Conservation (phyloP, 2,797 vertebrate species). For the Numenius phaeopus region DNA sequence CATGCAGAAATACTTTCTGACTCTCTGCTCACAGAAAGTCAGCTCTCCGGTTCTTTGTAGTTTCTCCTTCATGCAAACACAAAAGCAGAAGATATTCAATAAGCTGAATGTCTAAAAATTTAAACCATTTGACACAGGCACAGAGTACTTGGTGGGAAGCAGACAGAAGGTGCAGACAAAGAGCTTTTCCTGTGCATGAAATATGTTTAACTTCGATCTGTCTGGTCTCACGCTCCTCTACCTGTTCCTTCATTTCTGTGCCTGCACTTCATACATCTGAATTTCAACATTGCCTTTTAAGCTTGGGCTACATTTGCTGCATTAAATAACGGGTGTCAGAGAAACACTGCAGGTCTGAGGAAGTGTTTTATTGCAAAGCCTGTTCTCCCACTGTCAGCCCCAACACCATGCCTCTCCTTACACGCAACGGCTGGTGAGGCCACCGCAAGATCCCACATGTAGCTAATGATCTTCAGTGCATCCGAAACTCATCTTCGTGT, state of each 20-base stretch:
- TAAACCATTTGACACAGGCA: neutral
- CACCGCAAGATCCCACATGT: neutral
- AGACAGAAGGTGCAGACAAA: neutral
- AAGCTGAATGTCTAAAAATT: neutral
- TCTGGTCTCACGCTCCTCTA: neutral
- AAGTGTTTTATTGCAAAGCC: neutral
- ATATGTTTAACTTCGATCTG: accelerated
- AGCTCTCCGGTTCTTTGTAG: neutral
- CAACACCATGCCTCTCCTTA: neutral
- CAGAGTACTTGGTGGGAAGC: neutral
- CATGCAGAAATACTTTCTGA: neutral
- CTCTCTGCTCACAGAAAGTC: neutral
- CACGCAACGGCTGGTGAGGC: accelerated
- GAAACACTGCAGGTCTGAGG: neutral
- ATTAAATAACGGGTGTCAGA: neutral
- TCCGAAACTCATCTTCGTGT: neutral
- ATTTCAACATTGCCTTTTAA: neutral
- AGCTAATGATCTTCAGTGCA: neutral
- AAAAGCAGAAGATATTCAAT: neutral
- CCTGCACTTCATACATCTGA: neutral
- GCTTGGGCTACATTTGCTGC: neutral
- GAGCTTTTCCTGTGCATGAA: neutral
- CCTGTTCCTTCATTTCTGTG: neutral
- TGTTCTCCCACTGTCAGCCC: neutral
- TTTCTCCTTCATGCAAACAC: neutral